Conservation (phyloP, 2,797 vertebrate genomes). For the Myiotriccus ornatus region DNA sequence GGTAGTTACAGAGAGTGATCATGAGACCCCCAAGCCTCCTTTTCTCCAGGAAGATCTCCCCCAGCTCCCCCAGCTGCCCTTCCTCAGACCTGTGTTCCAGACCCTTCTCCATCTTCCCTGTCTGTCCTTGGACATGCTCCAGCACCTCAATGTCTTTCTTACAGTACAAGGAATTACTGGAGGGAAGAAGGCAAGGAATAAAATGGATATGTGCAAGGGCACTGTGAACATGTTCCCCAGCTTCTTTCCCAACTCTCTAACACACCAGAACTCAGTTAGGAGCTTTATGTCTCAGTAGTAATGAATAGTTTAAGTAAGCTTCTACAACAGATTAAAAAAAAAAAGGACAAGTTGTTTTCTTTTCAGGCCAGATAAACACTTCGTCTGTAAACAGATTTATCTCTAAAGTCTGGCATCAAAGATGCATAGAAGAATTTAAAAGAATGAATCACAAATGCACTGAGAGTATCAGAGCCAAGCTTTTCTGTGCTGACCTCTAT, state of each 20-base stretch:
- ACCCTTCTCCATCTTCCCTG: too few species aligned
- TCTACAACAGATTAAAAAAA: background rate
- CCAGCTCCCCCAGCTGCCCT: too few species aligned
- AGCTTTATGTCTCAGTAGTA: background rate
- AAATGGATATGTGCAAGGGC: too few species aligned
- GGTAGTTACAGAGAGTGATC: too few species aligned
- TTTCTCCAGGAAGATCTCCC: too few species aligned
- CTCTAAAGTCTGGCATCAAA: background rate
- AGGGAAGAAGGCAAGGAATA: too few species aligned
- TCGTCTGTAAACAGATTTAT: background rate
- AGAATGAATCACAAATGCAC: background rate
- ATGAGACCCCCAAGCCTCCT: too few species aligned
- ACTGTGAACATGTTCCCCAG: background rate
- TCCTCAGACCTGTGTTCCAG: too few species aligned
- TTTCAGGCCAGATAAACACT: background rate
- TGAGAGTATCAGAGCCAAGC: background rate
- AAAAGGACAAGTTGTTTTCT: background rate
- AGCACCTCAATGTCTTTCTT: too few species aligned
- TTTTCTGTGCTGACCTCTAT: background rate
- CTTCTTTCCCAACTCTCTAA: background rate
- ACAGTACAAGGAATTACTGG: too few species aligned
- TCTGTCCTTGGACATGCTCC: too few species aligned
- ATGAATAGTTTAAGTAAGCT: background rate
- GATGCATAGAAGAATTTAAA: background rate
- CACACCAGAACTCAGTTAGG: background rate